These are phyloP conservation scores for Strix occidentalis DNA, from an alignment of 2,797 vertebrate species.

Conservation along the genomic window DNA sequence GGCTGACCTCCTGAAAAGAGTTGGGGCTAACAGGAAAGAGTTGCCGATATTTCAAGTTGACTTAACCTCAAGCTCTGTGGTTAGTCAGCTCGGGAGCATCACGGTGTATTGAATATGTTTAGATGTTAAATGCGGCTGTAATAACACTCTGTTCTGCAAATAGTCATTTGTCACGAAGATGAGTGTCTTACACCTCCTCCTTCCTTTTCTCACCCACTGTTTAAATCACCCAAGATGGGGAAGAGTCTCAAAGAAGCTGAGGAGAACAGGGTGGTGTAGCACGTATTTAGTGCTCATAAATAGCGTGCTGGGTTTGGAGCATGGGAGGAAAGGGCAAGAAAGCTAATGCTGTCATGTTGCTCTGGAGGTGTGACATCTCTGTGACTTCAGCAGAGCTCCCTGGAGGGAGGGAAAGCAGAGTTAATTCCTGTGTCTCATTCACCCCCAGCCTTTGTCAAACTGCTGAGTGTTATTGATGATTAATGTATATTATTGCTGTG, in stretches of 20 bases:
- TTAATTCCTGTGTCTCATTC: neutral
- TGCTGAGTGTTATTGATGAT: neutral
- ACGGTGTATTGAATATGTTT: neutral
- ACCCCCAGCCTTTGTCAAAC: neutral
- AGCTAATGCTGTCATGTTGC: neutral
- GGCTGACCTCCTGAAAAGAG: neutral
- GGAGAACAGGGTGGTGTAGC: neutral
- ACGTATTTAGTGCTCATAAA: neutral
- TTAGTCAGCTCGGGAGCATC: neutral
- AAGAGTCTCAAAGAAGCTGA: conserved; percentile 9
- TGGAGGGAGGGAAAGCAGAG: neutral
- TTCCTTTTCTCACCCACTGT: conserved; percentile 56
- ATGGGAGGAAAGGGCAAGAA: neutral
- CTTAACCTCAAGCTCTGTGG: neutral
- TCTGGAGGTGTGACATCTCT: neutral
- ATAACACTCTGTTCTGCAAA: conserved; percentile 46
- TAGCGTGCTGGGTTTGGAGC: neutral
- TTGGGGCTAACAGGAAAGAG: neutral
- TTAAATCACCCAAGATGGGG: conserved; percentile 35
- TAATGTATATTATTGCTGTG: neutral
- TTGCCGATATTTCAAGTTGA: neutral
- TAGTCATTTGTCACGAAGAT: conserved; percentile 58
- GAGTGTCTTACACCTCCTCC: conserved; percentile 68
- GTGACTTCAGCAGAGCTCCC: neutral
- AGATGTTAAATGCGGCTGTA: conserved; percentile 32